Conservation (phyloP, 2,888 invertebrate species). For the Agrypnus murinus region DNA sequence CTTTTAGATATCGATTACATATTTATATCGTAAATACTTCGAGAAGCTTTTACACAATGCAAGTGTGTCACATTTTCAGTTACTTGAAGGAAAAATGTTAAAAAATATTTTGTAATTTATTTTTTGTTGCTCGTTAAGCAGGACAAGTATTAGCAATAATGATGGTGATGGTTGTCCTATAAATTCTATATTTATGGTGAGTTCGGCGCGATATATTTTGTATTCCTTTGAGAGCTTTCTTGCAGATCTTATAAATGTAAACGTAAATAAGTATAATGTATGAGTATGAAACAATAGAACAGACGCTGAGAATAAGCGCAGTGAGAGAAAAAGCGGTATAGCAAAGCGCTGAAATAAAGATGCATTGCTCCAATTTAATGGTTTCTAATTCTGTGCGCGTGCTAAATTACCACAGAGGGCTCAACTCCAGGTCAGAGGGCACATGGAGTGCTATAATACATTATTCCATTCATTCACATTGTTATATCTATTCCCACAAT, state of each 20-base stretch:
- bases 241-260: conserved; percentile 29
- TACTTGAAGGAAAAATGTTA: conserved; percentile 7
- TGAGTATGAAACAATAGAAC: conserved; percentile 28
- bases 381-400: conserved; percentile 57
- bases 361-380: conserved; percentile 56
- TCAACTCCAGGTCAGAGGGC: conserved; percentile 49
- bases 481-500: conserved; percentile 53
- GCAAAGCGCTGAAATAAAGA: conserved; percentile 51
- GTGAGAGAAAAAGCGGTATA: conserved; percentile 34
- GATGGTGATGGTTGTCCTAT: no score
- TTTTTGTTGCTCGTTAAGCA: no score
- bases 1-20: conserved; percentile 61
- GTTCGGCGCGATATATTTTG: background rate
- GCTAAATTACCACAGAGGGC: conserved; percentile 52
- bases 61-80: conserved; percentile 29
- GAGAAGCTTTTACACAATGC: conserved; percentile 50
- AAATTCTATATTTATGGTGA: background rate
- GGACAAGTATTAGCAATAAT: no score
- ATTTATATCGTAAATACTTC: conserved; percentile 61
- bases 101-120: background rate
- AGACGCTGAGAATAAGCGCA: conserved; percentile 26
- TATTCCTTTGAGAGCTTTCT: conserved; percentile 36
- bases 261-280: conserved; percentile 31
- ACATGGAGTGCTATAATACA: conserved; percentile 52
- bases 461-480: conserved; percentile 54